Conservation (phyloP, 2,797 vertebrate species). For the Microtus obscurus region DNA sequence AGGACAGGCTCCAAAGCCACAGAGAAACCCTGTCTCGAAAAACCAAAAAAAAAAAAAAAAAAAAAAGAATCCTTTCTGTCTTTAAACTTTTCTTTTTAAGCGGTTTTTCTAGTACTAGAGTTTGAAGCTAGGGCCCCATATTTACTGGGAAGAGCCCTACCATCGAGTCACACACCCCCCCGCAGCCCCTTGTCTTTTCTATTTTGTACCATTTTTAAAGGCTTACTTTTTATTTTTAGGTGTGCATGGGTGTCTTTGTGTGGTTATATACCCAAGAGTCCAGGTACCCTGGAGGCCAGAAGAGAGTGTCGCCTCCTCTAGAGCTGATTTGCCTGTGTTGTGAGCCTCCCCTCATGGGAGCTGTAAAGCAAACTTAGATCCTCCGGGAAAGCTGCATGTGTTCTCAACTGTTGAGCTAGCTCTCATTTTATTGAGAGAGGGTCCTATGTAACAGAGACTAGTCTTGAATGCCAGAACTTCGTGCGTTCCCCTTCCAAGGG, state of each 20-base stretch:
- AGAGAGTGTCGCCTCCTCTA: neutral
- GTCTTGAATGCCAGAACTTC: neutral
- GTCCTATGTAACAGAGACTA: neutral
- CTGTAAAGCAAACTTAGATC: neutral
- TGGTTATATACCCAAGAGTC: neutral
- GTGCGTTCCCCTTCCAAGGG: neutral
- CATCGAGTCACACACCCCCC: neutral
- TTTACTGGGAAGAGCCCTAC: neutral
- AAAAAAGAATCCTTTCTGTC: neutral
- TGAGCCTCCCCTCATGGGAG: neutral
- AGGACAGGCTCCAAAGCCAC: too few relatives aligned
- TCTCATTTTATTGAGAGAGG: neutral
- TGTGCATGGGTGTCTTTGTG: neutral
- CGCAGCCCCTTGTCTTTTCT: neutral
- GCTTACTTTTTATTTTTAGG: neutral
- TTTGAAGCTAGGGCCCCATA: neutral
- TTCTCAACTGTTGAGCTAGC: neutral
- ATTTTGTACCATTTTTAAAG: neutral
- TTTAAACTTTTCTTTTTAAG: neutral
- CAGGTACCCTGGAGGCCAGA: neutral
- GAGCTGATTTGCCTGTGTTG: neutral
- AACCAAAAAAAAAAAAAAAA: too few relatives aligned
- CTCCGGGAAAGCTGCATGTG: neutral
- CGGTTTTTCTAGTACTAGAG: neutral
- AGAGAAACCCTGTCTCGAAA: too few relatives aligned